These are phyloP conservation scores for Oopsacas minuta DNA, from an alignment of 37 sponge, comb jelly and placozoan species.

Conservation along the genomic window DNA sequence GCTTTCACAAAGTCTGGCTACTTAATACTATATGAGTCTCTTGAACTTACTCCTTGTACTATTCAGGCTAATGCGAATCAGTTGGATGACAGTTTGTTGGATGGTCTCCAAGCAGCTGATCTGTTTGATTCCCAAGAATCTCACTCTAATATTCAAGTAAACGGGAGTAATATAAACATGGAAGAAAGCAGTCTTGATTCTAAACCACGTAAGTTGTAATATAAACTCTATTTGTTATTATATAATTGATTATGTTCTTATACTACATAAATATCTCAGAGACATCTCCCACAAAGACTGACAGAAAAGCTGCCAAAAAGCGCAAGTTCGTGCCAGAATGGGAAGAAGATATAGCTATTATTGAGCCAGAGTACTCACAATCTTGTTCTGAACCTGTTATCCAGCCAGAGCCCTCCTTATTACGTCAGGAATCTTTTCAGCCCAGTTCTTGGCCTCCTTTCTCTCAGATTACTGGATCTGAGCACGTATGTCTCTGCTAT, in stretches of 20 bases:
- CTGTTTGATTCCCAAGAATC: constrained; percentile 3
- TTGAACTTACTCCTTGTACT: neutral
- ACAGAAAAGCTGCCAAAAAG: neutral
- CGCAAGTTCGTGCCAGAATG: neutral
- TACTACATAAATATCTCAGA: neutral
- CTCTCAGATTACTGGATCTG: neutral
- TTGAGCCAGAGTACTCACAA: neutral
- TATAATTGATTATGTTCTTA: no score
- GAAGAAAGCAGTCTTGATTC: neutral
- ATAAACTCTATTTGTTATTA: no score
- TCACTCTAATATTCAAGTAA: neutral
- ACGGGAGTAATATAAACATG: neutral
- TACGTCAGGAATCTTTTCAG: neutral
- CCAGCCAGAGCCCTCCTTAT: neutral
- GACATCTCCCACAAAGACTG: neutral
- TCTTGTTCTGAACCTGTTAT: neutral
- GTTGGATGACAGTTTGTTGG: neutral
- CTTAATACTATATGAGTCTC: neutral
- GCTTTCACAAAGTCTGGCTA: neutral
- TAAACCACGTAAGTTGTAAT: neutral
- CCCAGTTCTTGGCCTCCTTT: neutral
- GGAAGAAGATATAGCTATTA: neutral
- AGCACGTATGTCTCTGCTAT: constrained; percentile 15
- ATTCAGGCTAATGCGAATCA: neutral
- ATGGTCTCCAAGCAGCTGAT: neutral